A percentile compares a stretch with the other conserved stretches of the same genome.
Conservation (phyloP, 2,888 invertebrate genomes). For the Enchytraeus crypticus region DNA sequence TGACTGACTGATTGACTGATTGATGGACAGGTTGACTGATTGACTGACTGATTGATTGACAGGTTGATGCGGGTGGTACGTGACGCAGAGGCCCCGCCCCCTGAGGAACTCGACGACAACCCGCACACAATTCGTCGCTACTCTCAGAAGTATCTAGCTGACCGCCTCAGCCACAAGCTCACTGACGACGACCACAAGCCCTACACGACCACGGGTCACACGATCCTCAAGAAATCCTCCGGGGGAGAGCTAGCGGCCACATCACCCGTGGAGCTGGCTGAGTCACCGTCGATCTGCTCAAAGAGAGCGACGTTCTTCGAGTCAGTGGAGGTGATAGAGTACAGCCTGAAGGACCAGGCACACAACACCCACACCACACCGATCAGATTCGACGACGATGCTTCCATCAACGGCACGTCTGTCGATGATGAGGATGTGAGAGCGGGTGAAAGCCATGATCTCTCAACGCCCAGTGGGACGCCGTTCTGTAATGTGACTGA, state of each 20-base stretch:
- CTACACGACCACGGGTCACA: neutral
- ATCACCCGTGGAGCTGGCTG: neutral
- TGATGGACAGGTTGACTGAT: no score
- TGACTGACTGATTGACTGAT: no score
- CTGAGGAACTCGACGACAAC: slow-evolving; percentile 1
- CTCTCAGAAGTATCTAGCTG: slow-evolving; percentile 1
- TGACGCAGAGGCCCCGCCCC: neutral
- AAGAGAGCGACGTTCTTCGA: neutral
- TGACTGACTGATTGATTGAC: no score
- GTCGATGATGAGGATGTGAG: neutral
- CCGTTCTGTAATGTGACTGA: no score
- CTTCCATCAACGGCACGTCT: neutral
- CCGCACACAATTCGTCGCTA: slow-evolving; percentile 2
- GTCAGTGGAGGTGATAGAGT: neutral
- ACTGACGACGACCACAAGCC: neutral
- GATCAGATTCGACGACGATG: neutral
- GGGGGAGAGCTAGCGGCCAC: neutral
- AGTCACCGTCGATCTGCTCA: neutral
- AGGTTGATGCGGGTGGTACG: slow-evolving; percentile 3
- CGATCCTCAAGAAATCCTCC: slow-evolving; percentile 4
- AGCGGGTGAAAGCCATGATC: no score
- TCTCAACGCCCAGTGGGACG: no score
- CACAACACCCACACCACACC: neutral
- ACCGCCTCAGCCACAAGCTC: neutral
- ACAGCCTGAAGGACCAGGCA: neutral